Evolutionary conservation across 2,797 vertebrate genomes (phyloP), one percentile per base, ranked within the genome.

Genomic region (Gobionotothen gibberifrons): DNA sequence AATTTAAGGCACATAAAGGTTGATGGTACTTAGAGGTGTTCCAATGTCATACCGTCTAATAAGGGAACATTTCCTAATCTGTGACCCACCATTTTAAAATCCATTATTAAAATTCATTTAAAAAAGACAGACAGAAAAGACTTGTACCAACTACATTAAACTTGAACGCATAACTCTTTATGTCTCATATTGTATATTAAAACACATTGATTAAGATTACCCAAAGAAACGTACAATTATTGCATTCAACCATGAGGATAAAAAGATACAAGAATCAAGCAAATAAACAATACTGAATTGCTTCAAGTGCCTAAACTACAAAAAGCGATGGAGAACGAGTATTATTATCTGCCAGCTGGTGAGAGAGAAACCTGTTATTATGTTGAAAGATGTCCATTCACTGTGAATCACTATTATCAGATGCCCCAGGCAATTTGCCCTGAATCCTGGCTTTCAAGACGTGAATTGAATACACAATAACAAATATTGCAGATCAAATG

Each of bases 311-410:
- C 32, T 36, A 36, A 1, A 36, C 32, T 32, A 36, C 53, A 55
- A 15, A 11, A 53, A 19, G 15, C 26, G 39, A 53, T 9, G 43
- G 63, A 43, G 13, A 44, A 29, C 15, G 42, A 29, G 22, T 66
- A 29, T 53, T 43, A 65, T 65, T 77, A 74, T 72, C 66, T 46
- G 21, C 65, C 72, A 79, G 60, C 82, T 85, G 82, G 57, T 36
- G 21, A 26, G 66, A 52, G 52, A 66, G 19, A 68, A 85, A 78
- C 69, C 52, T 21, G 6, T 76, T 51, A 75, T 86, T 84, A 77
- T 46, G 58, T 42, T 75, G 26, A 76, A 78, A 63, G 14, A 75
- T 46, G 44, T 42, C 70, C n/a, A 53, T 73, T 78, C 15, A 36
- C 14, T 40, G 49, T 61, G 7, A 39, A 76, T 81, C 39, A 43